Base-by-base conservation (phyloP, 2,888 invertebrate species). In the Conomelus anceps region DNA sequence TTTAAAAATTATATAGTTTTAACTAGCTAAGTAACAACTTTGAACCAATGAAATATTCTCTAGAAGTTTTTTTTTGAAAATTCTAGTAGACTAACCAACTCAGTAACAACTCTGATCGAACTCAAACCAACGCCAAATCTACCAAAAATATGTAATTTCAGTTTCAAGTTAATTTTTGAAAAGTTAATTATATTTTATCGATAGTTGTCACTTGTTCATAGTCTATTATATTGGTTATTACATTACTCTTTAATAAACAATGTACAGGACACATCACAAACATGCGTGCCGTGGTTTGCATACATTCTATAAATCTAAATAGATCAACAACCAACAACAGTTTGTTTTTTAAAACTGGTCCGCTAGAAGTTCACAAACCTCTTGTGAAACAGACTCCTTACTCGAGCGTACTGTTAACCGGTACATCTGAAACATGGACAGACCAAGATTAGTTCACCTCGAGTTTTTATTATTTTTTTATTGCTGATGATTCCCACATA, bases 361-460 rank as follows among this genome's bases (percentile, higher is more conserved):
- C 93, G 97, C 96, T 93, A 99, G 95, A 92, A 99, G 95, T 93
- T 99, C 96, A 94, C 98, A 98, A 92, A 99, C 94, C 95, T 98
- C 97, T 93, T 97, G 96, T 90, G 99, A 98, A 92, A 99, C 98
- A 91, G 96, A 95, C 94, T 99, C 99, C 95, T 99, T 99, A 94
- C 99, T 99, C 92, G 99, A 98, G 93, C 99, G 96, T 91, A 99
- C 97, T 90, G 99, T 99, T 93, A 99, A 95, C 93, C 99, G 98
- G 95, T 97, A 99, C 99, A 99, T 99, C 98, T 99, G 95, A 0
- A 95, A 94, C 92, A 91, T 89, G 92, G 92, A 92, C 23, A 88
- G 86, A 85, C 88, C 89, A 89, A 87, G 88, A 89, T 88, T 23
- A 88, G 29, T 87, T 89, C 34, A 88, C 26, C 26, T 11, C 11